Conservation (phyloP, 2,888 invertebrate genomes). For the Drosophila formosana region DNA sequence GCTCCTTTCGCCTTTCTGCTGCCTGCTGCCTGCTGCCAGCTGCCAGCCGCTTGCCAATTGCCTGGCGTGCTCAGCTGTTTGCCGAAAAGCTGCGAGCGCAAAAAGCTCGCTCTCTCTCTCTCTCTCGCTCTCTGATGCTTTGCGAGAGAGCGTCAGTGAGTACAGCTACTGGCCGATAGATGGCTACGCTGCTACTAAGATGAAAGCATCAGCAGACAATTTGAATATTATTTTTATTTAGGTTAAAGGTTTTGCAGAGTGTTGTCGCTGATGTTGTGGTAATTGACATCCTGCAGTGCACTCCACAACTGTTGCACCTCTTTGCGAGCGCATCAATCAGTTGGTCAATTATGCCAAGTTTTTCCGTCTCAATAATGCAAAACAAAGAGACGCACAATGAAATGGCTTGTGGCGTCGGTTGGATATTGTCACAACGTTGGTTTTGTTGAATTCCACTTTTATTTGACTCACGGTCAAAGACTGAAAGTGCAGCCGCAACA, state of each 20-base stretch:
- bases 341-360: neutral
- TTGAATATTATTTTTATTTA: neutral
- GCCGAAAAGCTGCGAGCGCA: conserved; percentile 44
- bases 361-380: neutral
- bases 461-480: conserved; percentile 45
- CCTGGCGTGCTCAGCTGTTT: conserved; percentile 60
- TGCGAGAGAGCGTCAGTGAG: neutral
- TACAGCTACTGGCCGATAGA: conserved; percentile 40
- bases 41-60: conserved; percentile 55
- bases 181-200: conserved; percentile 41
- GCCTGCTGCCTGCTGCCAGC: conserved; percentile 45
- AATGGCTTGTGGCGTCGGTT: conserved; percentile 9
- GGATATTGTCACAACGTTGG: conserved; percentile 11
- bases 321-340: conserved; percentile 4
- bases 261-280: neutral
- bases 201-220: neutral
- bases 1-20: conserved; percentile 51
- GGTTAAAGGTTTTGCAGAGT: neutral
- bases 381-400: conserved; percentile 28
- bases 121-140: conserved; percentile 6
- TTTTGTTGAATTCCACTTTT: conserved; percentile 44
- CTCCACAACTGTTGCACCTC: neutral
- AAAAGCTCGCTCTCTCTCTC: conserved; percentile 40
- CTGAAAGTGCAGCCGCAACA: conserved; percentile 37
- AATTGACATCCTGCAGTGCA: neutral